Evolutionary conservation across 2,888 invertebrate genomes (phyloP), one percentile per base, ranked within the genome.

Genomic region (Platycnemis pennipes): DNA sequence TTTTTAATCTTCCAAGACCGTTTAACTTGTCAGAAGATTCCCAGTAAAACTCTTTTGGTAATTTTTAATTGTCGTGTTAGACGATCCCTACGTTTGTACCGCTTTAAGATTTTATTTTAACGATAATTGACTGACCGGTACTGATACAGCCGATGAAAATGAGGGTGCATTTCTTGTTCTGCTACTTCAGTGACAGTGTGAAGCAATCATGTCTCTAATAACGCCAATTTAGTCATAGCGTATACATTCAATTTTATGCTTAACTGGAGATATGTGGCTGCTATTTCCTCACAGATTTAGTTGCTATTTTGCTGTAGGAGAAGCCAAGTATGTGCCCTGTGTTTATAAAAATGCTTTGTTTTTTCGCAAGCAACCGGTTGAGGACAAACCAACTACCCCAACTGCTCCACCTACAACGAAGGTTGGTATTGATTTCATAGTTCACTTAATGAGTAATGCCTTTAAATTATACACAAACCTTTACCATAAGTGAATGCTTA

Each of bases 341-440:
- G 37, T 77, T 77, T 11, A 19, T 63, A 69, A 45, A n/a, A 44
- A 31, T 89, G 8, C 42, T 63, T 63, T 91, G 8, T 63, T 26
- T 63, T n/a, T 91, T 63, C 91, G 69, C 91, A 91, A 91, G 91
- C 91, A 91, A 63, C 91, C 69, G 11, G 2, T 16, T 44, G 91
- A 91, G 91, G 91, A 91, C 26, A 91, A 91, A 2, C 31, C 53
- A 2, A 91, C 91, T 2, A 63, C 91, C 19, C 91, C 63, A 16
- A 91, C 63, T 16, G 63, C 63, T 44, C 91, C 91, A 5, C 91
- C 91, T 11, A 91, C 63, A n/a, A 91, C 91, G 19, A 63, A 53
- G 91, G 91, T 91, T 63, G 42, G 91, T 91, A 63, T 63, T n/a
- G 77, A 37, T 77, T 37, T 16, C n/a, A 26, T 37, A 11, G 11